Conservation (phyloP, 2,113 vertebrate species). For the Salvator merianae region DNA sequence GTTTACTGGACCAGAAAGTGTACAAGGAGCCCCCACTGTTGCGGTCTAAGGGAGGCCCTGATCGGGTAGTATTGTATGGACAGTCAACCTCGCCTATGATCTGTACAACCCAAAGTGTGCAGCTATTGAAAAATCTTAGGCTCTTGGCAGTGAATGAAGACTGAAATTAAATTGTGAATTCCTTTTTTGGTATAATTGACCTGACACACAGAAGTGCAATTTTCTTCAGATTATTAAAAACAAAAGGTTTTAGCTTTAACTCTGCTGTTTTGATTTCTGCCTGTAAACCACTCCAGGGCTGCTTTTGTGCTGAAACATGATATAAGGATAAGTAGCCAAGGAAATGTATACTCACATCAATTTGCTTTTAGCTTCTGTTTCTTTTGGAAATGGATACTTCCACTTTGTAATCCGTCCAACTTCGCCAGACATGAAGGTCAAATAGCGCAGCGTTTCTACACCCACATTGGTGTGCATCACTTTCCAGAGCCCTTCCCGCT, state of each 20-base stretch:
- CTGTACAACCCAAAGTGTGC: not conserved
- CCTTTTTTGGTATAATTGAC: not conserved
- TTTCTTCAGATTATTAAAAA: not conserved
- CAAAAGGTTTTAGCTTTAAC: no score
- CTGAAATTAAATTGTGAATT: not conserved
- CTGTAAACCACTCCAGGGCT: no score
- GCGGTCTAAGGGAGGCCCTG: no score
- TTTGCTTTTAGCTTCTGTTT: conserved; percentile 93
- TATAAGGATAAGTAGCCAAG: not conserved
- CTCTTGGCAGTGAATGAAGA: not conserved
- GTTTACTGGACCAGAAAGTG: no score
- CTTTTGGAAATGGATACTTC: conserved; percentile 96
- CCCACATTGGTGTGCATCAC: conserved; percentile 92
- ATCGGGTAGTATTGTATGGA: no score
- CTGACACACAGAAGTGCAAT: not conserved
- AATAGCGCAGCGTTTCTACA: conserved; percentile 93
- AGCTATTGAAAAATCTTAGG: not conserved
- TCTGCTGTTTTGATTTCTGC: no score
- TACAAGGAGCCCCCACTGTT: no score
- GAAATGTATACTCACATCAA: conserved; percentile 81
- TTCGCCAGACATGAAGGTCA: conserved; percentile 97
- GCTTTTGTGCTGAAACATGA: not conserved
- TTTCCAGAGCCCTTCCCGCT: conserved; percentile 90
- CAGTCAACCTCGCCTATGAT: not conserved
- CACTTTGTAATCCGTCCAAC: conserved; percentile 97